A percentile compares a stretch with the other conserved stretches of the same genome.
Evolutionary conservation across 2,888 invertebrate species (phyloP).

Genomic region (Xestobium rufovillosum): DNA sequence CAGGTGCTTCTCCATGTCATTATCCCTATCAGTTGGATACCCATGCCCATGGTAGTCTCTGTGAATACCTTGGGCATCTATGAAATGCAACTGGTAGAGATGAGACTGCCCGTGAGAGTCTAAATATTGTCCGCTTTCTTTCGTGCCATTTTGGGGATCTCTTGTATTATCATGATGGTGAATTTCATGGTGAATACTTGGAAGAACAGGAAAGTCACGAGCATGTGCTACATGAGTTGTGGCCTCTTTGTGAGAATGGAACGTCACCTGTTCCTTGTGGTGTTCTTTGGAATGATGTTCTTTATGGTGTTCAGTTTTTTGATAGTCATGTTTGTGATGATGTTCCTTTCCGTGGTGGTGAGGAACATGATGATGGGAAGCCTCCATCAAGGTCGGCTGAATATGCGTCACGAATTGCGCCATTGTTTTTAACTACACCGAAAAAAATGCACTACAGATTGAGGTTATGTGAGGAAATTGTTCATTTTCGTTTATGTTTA

Average conservation of each 20-base stretch:
- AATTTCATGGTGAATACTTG: slow-evolving; percentile 24
- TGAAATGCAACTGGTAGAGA: slow-evolving; percentile 39
- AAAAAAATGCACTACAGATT: too few species aligned
- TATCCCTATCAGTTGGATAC: slow-evolving; percentile 25
- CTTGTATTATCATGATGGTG: slow-evolving; percentile 25
- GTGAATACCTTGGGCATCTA: slow-evolving; percentile 40
- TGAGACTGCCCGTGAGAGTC: slow-evolving; percentile 41
- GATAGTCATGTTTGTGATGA: slow-evolving; percentile 42
- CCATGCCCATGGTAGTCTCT: slow-evolving; percentile 40
- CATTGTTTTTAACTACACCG: too few species aligned
- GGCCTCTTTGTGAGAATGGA: slow-evolving; percentile 28
- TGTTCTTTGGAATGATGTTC: slow-evolving; percentile 21
- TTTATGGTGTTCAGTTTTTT: slow-evolving; percentile 33
- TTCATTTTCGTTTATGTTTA: too few species aligned
- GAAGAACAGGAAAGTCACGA: slow-evolving; percentile 37
- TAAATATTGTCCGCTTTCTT: slow-evolving; percentile 35
- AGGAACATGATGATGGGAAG: slow-evolving; percentile 50
- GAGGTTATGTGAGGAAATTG: too few species aligned
- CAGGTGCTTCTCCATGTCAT: slow-evolving; percentile 14
- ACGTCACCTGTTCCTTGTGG: slow-evolving; percentile 25
- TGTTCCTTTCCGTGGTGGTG: slow-evolving; percentile 47
- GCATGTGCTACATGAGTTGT: slow-evolving; percentile 29
- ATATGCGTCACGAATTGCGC: slow-evolving; percentile 55
- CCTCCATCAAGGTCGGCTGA: slow-evolving; percentile 51
- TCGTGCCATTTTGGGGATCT: slow-evolving; percentile 27